A percentile compares a stretch with the other conserved stretches of the same genome.
Conservation (phyloP, 2,888 invertebrate species). For the Drosophila diplacantha region DNA sequence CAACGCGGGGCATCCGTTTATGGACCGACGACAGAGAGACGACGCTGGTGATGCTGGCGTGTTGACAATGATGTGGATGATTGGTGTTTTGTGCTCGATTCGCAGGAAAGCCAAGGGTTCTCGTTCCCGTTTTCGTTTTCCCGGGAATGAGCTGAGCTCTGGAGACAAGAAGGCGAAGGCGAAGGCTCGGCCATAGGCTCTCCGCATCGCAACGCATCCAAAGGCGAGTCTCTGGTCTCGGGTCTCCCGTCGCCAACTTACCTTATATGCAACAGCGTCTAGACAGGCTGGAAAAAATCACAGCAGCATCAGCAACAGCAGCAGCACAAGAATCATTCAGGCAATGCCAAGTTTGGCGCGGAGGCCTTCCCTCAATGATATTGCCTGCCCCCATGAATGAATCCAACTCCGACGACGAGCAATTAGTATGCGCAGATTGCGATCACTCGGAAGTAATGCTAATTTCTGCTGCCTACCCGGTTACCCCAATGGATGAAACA, state of each 20-base stretch:
- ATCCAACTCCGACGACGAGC: slow-evolving; percentile 49
- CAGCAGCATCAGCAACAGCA: slow-evolving; percentile 37
- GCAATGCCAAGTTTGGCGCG: slow-evolving; percentile 62
- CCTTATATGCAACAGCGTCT: slow-evolving; percentile 64
- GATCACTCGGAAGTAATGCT: slow-evolving; percentile 77
- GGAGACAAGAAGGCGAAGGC: slow-evolving; percentile 26
- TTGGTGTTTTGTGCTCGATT: slow-evolving; percentile 65
- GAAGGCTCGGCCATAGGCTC: slow-evolving; percentile 5
- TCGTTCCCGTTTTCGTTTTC: slow-evolving; percentile 51
- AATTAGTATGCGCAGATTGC: slow-evolving; percentile 78
- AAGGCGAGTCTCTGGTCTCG: slow-evolving; percentile 4
- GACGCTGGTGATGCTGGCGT: slow-evolving; percentile 52
- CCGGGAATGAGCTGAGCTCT: slow-evolving; percentile 42
- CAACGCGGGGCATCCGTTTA: slow-evolving; percentile 62
- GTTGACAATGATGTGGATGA: slow-evolving; percentile 70
- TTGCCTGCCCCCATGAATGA: slow-evolving; percentile 64
- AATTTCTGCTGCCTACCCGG: slow-evolving; percentile 60
- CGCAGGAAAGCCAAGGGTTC: slow-evolving; percentile 47
- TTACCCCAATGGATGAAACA: slow-evolving; percentile 27
- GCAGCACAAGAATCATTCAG: slow-evolving; percentile 62
- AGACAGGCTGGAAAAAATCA: slow-evolving; percentile 67
- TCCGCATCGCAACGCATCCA: slow-evolving; percentile 9
- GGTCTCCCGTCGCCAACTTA: slow-evolving; percentile 43
- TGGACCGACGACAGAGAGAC: slow-evolving; percentile 61
- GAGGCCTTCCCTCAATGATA: slow-evolving; percentile 64